These are phyloP conservation scores for Carterocephalus palaemon DNA, from an alignment of 2,888 invertebrate species.

Conservation along the genomic window DNA sequence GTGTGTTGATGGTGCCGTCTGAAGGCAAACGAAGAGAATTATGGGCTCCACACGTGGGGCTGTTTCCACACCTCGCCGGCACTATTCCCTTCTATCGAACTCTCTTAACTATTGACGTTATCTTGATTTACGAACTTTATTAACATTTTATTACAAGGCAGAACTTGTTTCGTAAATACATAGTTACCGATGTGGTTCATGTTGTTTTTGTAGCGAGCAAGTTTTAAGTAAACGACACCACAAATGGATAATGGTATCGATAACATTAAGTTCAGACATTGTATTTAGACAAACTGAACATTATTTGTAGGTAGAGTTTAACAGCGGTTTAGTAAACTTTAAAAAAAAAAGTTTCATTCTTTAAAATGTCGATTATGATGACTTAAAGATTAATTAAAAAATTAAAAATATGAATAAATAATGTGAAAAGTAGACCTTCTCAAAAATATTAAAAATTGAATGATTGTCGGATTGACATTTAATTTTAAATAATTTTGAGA, in stretches of 20 bases:
- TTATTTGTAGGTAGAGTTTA: conserved; percentile 10
- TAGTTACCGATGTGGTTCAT: conserved; percentile 35
- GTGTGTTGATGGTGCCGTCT: conserved; percentile 1
- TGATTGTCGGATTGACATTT: too few relatives aligned
- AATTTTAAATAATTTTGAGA: too few relatives aligned
- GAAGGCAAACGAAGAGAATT: conserved; percentile 46
- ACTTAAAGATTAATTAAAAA: too few relatives aligned
- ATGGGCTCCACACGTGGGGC: conserved; percentile 54
- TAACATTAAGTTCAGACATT: conserved; percentile 13
- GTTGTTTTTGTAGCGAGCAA: conserved; percentile 18
- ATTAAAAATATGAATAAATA: too few relatives aligned
- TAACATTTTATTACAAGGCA: conserved; percentile 71
- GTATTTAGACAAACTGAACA: conserved; percentile 6
- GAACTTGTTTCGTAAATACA: conserved; percentile 53
- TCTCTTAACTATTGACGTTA: conserved; percentile 70
- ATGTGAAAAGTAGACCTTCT: too few relatives aligned
- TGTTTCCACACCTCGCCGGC: conserved; percentile 55
- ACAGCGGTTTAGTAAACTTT: too few relatives aligned
- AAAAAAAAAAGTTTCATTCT: too few relatives aligned
- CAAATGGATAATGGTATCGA: conserved; percentile 10
- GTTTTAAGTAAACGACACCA: conserved; percentile 16
- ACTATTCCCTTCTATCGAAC: conserved; percentile 64
- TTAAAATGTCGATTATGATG: too few relatives aligned
- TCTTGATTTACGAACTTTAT: conserved; percentile 74
- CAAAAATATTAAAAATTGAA: too few relatives aligned